Base-by-base conservation (phyloP, 2,888 invertebrate species). In the Alentia gelatinosa region DNA sequence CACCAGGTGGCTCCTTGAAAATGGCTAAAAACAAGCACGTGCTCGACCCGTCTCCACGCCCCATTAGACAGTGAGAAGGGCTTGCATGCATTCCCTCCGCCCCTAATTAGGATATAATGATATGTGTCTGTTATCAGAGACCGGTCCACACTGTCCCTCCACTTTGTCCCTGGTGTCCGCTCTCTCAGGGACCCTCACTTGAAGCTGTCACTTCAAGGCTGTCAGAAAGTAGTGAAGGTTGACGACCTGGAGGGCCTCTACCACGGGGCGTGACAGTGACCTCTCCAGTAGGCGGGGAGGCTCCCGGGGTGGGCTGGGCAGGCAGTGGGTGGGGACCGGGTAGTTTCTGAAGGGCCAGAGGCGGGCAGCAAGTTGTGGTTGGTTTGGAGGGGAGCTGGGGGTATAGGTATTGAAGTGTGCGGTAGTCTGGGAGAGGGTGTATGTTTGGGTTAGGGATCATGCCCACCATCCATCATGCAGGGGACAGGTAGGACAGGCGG, bases 381-480 rank as follows among this genome's bases (percentile, higher is more conserved):
- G 47, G 47, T 19, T 7, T 7, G 9, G 19, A 7, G 47, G 47
- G 9, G 47, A 7, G 9, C 47, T 19, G 47, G 19, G 9, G n/a
- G 68, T 68, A 9, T 30, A 26, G n/a, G 68, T 30, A 68, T 68
- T 68, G 83, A 83, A n/a, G 83, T 23, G 39, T 83, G 35, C 35
- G 30, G 15, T 15, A 39, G 26, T 35, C 39, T 37, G 83, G 39
- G 15, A 9, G 83, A 23, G 75, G n/a, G 35, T 40, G 83, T 83
- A 83, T 83, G 83, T 83, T 83, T 83, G 83, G 39, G 83, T 37
- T 83, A 83, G 40, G 40, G 83, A 83, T 83, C 83, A 83, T 23
- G 40, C n/a, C 26, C 39, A 30, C 40, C 39, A 83, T 83, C 83
- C 39, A 83, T 83, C 83, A 83, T 83, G 4, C 68, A 3, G 37